Evolutionary conservation across 2,888 invertebrate genomes (phyloP).

Genomic region (Pyrocoelia pectoralis): DNA sequence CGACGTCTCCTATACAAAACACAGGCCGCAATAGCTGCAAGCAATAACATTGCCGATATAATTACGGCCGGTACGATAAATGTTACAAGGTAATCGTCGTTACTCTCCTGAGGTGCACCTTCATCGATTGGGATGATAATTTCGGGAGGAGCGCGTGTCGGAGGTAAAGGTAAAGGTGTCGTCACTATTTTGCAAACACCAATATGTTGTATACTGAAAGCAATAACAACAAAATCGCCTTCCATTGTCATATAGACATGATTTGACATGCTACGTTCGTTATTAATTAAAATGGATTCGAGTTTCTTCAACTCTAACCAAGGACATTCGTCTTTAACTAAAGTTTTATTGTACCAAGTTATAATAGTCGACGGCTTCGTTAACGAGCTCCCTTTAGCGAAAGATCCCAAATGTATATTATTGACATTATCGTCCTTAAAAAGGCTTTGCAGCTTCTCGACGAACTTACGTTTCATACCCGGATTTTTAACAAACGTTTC

Average conservation of each 20-base stretch:
- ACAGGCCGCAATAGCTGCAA: constrained; percentile 89
- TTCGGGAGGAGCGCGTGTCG: constrained; percentile 44
- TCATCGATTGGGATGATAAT: constrained; percentile 61
- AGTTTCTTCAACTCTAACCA: constrained; percentile 77
- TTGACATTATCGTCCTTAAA: constrained; percentile 79
- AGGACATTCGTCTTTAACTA: constrained; percentile 78
- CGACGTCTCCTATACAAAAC: constrained; percentile 84
- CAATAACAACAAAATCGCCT: constrained; percentile 74
- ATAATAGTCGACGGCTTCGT: constrained; percentile 67
- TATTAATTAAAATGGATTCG: constrained; percentile 73
- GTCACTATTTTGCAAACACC: constrained; percentile 64
- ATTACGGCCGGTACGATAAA: constrained; percentile 90
- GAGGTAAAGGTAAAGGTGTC: constrained; percentile 38
- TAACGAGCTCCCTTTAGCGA: constrained; percentile 62
- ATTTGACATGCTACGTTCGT: constrained; percentile 65
- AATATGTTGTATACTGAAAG: constrained; percentile 68
- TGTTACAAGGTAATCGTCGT: constrained; percentile 76
- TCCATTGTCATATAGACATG: constrained; percentile 73
- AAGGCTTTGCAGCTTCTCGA: constrained; percentile 78
- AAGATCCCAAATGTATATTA: constrained; percentile 77
- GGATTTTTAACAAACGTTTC: constrained; percentile 76
- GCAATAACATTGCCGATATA: constrained; percentile 84
- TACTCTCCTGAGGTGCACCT: constrained; percentile 58
- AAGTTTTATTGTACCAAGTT: constrained; percentile 82
- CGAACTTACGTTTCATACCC: constrained; percentile 77